These are phyloP conservation scores for Gorsachius goisagi DNA, from an alignment of 2,113 vertebrate species.

Conservation along the genomic window DNA sequence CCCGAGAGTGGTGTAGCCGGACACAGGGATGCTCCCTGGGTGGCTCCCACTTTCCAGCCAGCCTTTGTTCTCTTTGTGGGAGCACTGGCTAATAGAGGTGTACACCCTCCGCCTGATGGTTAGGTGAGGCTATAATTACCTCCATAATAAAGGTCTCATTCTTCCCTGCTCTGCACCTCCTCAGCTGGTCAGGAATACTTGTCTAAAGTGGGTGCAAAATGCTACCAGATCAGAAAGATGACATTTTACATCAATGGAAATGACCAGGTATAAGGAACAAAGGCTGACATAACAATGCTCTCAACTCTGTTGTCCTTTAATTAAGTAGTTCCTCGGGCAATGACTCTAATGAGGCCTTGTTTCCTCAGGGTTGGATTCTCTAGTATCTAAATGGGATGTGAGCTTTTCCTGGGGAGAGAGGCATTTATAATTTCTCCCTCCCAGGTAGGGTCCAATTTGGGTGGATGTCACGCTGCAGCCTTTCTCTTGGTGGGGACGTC, in stretches of 20 bases:
- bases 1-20: background rate
- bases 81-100: slow-evolving; percentile 47
- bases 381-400: slow-evolving; percentile 52
- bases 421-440: slow-evolving; percentile 40
- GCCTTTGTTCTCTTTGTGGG: slow-evolving; percentile 64
- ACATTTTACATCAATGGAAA: slow-evolving; percentile 59
- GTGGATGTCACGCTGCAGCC: background rate
- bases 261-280: slow-evolving; percentile 63
- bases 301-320: slow-evolving; percentile 60
- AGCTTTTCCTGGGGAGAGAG: slow-evolving; percentile 39
- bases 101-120: slow-evolving; percentile 16
- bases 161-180: slow-evolving; percentile 18
- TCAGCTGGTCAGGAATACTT: background rate
- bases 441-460: slow-evolving; percentile 33
- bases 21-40: slow-evolving; percentile 43
- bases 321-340: slow-evolving; percentile 46
- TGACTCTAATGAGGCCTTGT: slow-evolving; percentile 55
- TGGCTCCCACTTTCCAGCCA: slow-evolving; percentile 36
- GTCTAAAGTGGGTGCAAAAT: slow-evolving; percentile 54
- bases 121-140: slow-evolving; percentile 61
- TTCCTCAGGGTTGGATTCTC: slow-evolving; percentile 59
- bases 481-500: background rate
- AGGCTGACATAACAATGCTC: slow-evolving; percentile 47
- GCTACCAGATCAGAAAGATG: slow-evolving; percentile 52
- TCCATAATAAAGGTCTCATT: slow-evolving; percentile 43